Evolutionary conservation across 2,888 invertebrate species (phyloP), one percentile per base, ranked within the genome.

Genomic region (Chouioia cunea): DNA sequence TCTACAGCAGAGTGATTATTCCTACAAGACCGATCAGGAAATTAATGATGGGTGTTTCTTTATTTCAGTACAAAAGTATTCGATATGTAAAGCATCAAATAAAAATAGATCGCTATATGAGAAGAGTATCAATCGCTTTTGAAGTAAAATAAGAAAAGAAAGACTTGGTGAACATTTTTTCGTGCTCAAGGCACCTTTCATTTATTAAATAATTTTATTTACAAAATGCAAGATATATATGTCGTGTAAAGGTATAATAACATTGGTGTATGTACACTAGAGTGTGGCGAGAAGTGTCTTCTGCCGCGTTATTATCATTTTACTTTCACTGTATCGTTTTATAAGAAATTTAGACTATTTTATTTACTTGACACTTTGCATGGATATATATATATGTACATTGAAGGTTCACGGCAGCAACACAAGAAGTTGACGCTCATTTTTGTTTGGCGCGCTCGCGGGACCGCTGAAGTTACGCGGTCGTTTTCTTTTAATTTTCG

Each of bases 351-450:
- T 58, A 47, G 23, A 65, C 62, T 65, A 27, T 57, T 60, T 53
- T 65, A 47, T 63, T 59, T 65, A 16, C 47, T 63, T 66, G 53
- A 58, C 47, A 50, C 63, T 70, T 58, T 63, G 14, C 53, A 59
- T 67, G 48, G 66, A 47, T 52, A 46, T 69, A 22, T 70, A 27
- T 67, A 44, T 71, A 66, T 63, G 64, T 66, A 67, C 59, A 71
- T 59, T 20, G 52, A 70, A 52, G 68, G 65, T 70, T 62, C 60
- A 75, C 75, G 78, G 76, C 70, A 78, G 76, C 75, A 81, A 87
- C 87, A 88, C 89, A 90, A 93, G 93, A 93, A 93, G 93, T 93
- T 93, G 93, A 93, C 93, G 93, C 91, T 92, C 92, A 93, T 92
- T 92, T 91, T 91, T 91, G 92, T 92, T 89, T 89, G 89, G 91